phyloP scores from a whole-genome alignment of 2,888 invertebrate genomes.

The Geophilus truncorum region DNA sequence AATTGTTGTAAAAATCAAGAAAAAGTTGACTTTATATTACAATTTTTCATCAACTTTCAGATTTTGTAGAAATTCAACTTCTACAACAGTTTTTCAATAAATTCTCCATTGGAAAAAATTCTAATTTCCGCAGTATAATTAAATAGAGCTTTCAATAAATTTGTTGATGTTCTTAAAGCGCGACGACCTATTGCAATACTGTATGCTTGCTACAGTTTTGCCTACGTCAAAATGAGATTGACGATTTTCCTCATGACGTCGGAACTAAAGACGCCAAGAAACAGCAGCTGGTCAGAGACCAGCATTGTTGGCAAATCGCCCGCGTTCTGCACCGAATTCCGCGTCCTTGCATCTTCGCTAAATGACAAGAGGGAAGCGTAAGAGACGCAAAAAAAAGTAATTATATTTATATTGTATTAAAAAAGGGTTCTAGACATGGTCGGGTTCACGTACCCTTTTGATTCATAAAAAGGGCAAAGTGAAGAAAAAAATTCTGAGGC shows the following conservation, averaged over 20 bases:
- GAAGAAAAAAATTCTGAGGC: not conserved
- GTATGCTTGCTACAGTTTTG: too few species aligned
- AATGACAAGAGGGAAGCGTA: not conserved
- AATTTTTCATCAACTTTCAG: too few species aligned
- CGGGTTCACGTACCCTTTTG: not conserved
- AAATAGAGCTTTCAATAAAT: too few species aligned
- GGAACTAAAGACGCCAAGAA: not conserved
- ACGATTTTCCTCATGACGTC: not conserved
- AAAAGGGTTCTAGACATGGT: not conserved
- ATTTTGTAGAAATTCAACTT: too few species aligned
- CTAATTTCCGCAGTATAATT: too few species aligned
- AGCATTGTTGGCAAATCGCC: not conserved
- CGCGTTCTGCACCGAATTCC: conserved; percentile 10
- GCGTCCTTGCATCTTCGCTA: not conserved
- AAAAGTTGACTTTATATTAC: too few species aligned
- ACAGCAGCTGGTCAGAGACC: conserved; percentile 22
- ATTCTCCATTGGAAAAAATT: too few species aligned
- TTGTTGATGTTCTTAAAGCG: not conserved
- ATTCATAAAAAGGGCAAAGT: not conserved
- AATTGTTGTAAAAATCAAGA: too few species aligned
- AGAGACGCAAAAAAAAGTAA: not conserved
- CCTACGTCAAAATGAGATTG: not conserved
- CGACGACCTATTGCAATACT: too few species aligned
- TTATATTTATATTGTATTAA: not conserved
- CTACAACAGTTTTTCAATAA: too few species aligned